Base-by-base conservation (phyloP, 1,140 invertebrate genomes). In the Drosophila lowei region DNA sequence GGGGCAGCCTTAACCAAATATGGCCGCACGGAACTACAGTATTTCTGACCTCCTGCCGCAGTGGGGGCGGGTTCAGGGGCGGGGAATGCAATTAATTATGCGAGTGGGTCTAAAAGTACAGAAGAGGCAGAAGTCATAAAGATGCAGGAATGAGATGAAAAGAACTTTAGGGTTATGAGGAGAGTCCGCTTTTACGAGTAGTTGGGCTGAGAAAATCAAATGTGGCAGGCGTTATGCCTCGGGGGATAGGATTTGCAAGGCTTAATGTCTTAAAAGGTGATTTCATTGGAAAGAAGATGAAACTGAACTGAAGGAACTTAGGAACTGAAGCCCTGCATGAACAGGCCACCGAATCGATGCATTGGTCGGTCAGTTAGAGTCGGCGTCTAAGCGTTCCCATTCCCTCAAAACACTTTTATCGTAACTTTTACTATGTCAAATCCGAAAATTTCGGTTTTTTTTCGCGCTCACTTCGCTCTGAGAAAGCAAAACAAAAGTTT, bases 1-100 rank as follows among this genome's bases (percentile, higher is more conserved):
- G 72, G 78, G 65, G 65, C 64, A 68, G 50, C 34, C 65, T 68
- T 68, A 68, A 68, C 63, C 65, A 68, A 68, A 68, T 68, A 68
- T 43, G 0, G 30, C 65, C 65, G 38, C 65, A 68, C 15, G 63
- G 50, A 68, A 68, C 65, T 68, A 50, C 65, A 52, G 50, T 41
- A 68, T 68, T 57, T 25, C 43, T 68, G 65, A 68, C 65, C 65
- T 46, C 28, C 25, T 18, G 63, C 65, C 63, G 38, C 50, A 23
- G 25, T 38, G 50, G 50, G 6, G 60, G 48, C 15, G 48, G 42
- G 6, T 5, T 38, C 34, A 34, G 21, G 38, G 65, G 64, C 63
- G 63, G 59, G 63, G 63, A 42, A 34, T 68, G 63, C 65, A 68
- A 68, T 68, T 68, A 68, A 68, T 68, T 68, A 68, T 68, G 64